These are phyloP conservation scores for Habroteleia sp. DNA, from an alignment of 2,888 invertebrate species.

Conservation along the genomic window DNA sequence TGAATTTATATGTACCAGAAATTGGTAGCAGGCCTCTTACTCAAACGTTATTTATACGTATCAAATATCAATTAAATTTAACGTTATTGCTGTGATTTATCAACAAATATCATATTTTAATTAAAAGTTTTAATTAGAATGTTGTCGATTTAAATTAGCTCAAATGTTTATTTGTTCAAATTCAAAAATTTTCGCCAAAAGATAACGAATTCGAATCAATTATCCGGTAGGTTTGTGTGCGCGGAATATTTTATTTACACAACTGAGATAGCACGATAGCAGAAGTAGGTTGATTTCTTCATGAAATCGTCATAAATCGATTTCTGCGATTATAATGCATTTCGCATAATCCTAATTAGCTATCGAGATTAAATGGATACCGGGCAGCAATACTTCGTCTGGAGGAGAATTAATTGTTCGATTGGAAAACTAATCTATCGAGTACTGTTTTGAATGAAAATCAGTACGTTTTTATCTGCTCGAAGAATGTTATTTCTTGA, in stretches of 20 bases:
- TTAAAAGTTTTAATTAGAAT: too few species aligned
- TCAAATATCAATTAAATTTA: not conserved
- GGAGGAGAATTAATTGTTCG: slow-evolving; percentile 31
- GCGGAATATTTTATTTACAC: too few species aligned
- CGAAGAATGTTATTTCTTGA: slow-evolving; percentile 28
- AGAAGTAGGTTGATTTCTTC: slow-evolving; percentile 14
- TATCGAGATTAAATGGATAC: slow-evolving; percentile 25
- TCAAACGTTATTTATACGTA: not conserved
- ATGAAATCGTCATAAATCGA: slow-evolving; percentile 29
- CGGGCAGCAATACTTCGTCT: slow-evolving; percentile 6
- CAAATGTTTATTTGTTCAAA: too few species aligned
- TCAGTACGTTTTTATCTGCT: slow-evolving; percentile 35
- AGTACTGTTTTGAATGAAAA: slow-evolving; percentile 39
- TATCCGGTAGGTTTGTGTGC: too few species aligned
- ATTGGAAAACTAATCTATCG: slow-evolving; percentile 34
- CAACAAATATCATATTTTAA: too few species aligned
- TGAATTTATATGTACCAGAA: slow-evolving; percentile 4
- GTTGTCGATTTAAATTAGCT: too few species aligned
- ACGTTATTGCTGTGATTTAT: too few species aligned
- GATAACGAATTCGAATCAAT: not conserved
- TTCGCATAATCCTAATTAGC: slow-evolving; percentile 56
- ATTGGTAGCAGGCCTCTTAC: not conserved
- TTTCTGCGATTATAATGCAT: slow-evolving; percentile 27
- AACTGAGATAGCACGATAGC: not conserved
- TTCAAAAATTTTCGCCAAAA: too few species aligned